Conservation (phyloP, 1,140 invertebrate genomes). For the Chlorops oryzae region DNA sequence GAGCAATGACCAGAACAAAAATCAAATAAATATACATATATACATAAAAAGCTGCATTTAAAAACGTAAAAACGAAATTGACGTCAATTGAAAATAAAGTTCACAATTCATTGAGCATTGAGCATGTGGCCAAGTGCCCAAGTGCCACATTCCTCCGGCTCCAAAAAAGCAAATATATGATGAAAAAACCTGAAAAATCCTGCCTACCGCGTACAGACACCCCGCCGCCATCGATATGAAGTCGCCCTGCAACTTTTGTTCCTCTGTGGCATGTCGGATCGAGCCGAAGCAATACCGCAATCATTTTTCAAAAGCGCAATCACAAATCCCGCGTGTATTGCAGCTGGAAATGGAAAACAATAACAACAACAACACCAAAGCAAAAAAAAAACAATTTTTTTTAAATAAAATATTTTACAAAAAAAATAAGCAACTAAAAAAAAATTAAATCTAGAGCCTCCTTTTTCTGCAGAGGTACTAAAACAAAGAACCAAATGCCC, state of each 20-base stretch:
- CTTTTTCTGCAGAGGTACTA: too few species aligned
- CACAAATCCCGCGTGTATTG: constrained; percentile 7
- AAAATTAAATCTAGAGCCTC: constrained; percentile 1
- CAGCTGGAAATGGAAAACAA: neutral
- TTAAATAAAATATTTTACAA: too few species aligned
- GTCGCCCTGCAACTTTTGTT: neutral
- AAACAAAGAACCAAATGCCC: too few species aligned
- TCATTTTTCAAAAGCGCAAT: constrained; percentile 14
- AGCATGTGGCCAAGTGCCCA: too few species aligned
- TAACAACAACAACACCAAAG: neutral
- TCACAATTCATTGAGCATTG: constrained; percentile 16
- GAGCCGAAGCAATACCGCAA: constrained; percentile 2
- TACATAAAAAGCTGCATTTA: too few species aligned
- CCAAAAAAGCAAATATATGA: too few species aligned
- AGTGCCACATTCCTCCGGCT: too few species aligned
- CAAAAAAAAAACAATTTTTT: neutral
- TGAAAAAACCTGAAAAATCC: too few species aligned
- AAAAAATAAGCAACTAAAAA: constrained; percentile 11
- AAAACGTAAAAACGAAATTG: constrained; percentile 5
- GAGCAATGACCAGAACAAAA: too few species aligned
- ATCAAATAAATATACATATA: too few species aligned
- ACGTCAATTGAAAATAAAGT: constrained; percentile 20
- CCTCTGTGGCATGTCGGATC: neutral
- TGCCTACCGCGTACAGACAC: too few species aligned
- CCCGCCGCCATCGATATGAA: too few species aligned